Evolutionary conservation across 2,888 invertebrate genomes (phyloP), one percentile per base, ranked within the genome.

Genomic region (Mamestra brassicae): DNA sequence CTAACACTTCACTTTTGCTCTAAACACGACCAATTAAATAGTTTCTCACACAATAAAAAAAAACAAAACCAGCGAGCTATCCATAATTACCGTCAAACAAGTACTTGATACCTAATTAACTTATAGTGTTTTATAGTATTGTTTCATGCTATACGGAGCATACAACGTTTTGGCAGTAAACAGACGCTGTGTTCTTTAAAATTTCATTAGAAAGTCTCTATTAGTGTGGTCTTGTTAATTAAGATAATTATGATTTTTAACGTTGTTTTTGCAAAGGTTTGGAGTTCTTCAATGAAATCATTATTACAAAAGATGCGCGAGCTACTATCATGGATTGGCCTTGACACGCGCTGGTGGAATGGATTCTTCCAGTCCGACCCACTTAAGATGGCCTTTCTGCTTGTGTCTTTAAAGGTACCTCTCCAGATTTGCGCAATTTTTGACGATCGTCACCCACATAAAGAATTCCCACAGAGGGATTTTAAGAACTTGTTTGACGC

Each of bases 141-240:
- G 80, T 79, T 79, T 80, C 76, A 80, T 58, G 79, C 76, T 80
- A 55, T 70, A 62, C 69, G 81, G 58, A 79, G 75, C 79, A 60
- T 75, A 75, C 66, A 70, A 70, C 13, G 26, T 66, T 64, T 78
- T 26, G 42, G 13, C 8, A 45, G 61, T 42, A 50, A 66, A 75
- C 6, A 45, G 34, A 13, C 17, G 15, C 55, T 13, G 2, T 58
- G 34, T 62, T 66, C 64, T 57, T 55, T 13, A 62, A 69, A 80
- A 57, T 42, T 58, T 54, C n/a, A 63, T 75, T 70, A 79, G 79
- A 79, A 79, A 79, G 81, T 75, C 6, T 62, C 3, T 47, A 8
- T 69, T 77, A n/a, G 11, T 58, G 13, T 34, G 45, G 10, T 50
- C 57, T 74, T 61, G 61, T 74, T 74, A 61, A 74, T 68, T 79